Conservation (phyloP, 2,113 vertebrate species). For the Brachyhypopomus occidentalis region DNA sequence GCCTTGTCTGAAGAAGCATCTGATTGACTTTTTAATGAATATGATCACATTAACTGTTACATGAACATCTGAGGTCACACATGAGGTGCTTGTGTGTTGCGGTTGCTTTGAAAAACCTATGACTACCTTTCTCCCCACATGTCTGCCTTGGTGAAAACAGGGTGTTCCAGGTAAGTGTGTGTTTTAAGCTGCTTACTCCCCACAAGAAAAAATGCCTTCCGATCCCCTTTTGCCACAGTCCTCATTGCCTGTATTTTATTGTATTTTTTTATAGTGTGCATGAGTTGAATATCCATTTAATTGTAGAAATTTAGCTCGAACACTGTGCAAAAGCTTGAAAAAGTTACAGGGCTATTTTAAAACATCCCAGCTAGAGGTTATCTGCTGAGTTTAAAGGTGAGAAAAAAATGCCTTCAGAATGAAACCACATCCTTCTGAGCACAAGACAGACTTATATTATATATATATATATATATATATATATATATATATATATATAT, state of each 20-base stretch:
- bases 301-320: background rate
- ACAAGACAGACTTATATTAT: no score
- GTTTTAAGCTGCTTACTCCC: slow-evolving; percentile 6
- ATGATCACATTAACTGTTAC: slow-evolving; percentile 6
- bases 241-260: background rate
- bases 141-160: slow-evolving; percentile 83
- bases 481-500: no score
- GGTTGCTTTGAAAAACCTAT: slow-evolving; percentile 60
- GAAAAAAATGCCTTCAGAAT: no score
- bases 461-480: no score
- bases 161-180: slow-evolving; percentile 84
- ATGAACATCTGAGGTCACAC: slow-evolving; percentile 14
- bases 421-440: no score
- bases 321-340: background rate
- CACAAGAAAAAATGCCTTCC: background rate
- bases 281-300: background rate
- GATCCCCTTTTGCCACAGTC: background rate
- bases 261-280: background rate
- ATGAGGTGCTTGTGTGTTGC: slow-evolving; percentile 22
- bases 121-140: slow-evolving; percentile 79
- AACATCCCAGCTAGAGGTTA: background rate
- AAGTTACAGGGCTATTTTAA: background rate
- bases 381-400: background rate
- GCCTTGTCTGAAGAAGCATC: slow-evolving; percentile 19
- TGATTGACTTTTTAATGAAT: no score